Evolutionary conservation across 2,113 vertebrate genomes (phyloP).

Genomic region (Heptranchias perlo): DNA sequence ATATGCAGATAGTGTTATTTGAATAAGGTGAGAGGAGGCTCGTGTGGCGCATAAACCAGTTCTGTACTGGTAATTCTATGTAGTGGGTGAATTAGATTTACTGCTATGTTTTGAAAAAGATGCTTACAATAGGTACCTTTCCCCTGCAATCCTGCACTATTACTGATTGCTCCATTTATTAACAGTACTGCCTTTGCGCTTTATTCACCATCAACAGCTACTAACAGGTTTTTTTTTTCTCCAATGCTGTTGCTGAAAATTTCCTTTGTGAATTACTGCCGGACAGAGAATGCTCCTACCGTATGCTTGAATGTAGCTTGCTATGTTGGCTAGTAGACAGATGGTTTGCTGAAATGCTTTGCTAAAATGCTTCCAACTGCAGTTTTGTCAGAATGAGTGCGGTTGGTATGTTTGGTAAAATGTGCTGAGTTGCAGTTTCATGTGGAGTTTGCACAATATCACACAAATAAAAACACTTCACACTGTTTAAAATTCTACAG

Average conservation of each 20-base stretch:
- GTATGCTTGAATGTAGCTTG: background rate
- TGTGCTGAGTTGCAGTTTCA: background rate
- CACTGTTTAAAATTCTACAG: background rate
- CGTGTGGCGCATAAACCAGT: background rate
- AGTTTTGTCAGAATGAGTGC: background rate
- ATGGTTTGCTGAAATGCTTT: background rate
- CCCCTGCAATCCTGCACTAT: too few relatives aligned
- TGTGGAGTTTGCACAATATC: too few relatives aligned
- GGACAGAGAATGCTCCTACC: background rate
- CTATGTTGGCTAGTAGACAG: background rate
- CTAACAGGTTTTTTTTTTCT: too few relatives aligned
- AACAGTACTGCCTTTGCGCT: background rate
- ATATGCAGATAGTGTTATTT: background rate
- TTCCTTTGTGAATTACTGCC: background rate
- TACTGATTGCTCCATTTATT: background rate
- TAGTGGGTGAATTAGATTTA: too few relatives aligned
- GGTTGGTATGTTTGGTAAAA: background rate
- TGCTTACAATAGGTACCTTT: background rate
- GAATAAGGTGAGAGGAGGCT: background rate
- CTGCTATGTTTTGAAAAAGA: background rate
- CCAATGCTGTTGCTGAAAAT: background rate
- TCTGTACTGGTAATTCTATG: background rate
- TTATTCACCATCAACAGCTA: background rate
- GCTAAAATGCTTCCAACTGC: background rate
- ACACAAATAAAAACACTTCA: background rate